Evolutionary conservation across 2,797 vertebrate species (phyloP).

Genomic region (Balearica regulorum): DNA sequence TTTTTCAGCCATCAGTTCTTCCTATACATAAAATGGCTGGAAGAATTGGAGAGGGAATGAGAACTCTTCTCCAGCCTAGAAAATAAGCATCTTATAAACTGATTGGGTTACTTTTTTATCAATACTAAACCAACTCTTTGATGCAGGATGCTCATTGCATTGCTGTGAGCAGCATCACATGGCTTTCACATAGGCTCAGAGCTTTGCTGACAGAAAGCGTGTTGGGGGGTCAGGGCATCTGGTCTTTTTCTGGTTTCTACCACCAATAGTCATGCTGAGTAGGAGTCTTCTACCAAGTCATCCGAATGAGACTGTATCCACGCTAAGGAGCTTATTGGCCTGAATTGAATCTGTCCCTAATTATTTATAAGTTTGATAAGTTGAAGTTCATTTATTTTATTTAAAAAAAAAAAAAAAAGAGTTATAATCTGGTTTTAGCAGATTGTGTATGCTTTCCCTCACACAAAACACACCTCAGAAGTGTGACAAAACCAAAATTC

Average conservation of each 20-base stretch:
- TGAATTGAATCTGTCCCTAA: background rate
- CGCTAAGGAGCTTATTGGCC: background rate
- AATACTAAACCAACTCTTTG: background rate
- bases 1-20: background rate
- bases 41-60: background rate
- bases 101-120: background rate
- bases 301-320: background rate
- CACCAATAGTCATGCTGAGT: background rate
- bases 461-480: background rate
- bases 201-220: background rate
- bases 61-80: background rate
- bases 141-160: background rate
- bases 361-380: background rate
- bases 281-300: background rate
- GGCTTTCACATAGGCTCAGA: background rate
- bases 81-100: background rate
- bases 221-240: background rate
- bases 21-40: background rate
- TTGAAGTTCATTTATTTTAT: background rate
- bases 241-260: background rate
- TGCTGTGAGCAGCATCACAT: background rate
- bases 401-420: rapidly evolving
- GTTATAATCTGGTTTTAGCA: background rate
- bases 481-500: background rate
- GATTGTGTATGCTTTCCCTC: background rate